Base-by-base conservation (phyloP, 2,888 invertebrate genomes). In the Halictus ligatus region DNA sequence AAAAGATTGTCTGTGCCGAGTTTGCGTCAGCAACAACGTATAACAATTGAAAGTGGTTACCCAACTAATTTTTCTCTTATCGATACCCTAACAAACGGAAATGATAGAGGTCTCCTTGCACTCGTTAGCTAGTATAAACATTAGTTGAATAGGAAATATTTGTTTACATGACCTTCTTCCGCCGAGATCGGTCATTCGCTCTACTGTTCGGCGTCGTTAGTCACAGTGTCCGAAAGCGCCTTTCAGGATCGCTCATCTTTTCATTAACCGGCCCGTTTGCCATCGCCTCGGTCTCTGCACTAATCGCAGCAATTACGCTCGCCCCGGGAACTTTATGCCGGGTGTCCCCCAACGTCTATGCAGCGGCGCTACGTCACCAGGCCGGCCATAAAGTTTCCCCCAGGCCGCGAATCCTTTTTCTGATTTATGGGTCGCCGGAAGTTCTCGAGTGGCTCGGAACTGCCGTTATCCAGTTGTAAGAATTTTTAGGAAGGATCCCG, bases 391-490 rank as follows among this genome's bases (percentile, higher is more conserved):
- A 69, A 25, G 67, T 48, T 64, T 25, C 29, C 2, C 50, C 4
- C 3, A 54, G 8, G 10, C 18, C 21, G n/a, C n/a, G 25, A 29
- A n/a, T 35, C 35, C 69, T 72, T 29, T 18, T 58, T n/a, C n/a
- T 29, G 29, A 60, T 60, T 78, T 64, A 72, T 29, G 25, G 43
- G 43, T 25, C 35, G 35, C 43, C 60, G 78, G 75, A 15, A 77
- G 18, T 69, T 83, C 29, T 18, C 72, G 35, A 72, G 75, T 73
- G 54, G 75, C 78, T 60, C 71, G 60, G 21, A 81, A 87, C 75
- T 89, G 84, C 58, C 48, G 35, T 73, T n/a, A 71, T 58, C 1
- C 10, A 3, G 46, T 35, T 35, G 35, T 25, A 64, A 58, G 78
- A 60, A 74, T 67, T 67, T 67, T 67, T 18, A 1, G 35, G 67